These are phyloP conservation scores for Haemorhous mexicanus DNA, from an alignment of 2,113 vertebrate genomes.

Conservation along the genomic window DNA sequence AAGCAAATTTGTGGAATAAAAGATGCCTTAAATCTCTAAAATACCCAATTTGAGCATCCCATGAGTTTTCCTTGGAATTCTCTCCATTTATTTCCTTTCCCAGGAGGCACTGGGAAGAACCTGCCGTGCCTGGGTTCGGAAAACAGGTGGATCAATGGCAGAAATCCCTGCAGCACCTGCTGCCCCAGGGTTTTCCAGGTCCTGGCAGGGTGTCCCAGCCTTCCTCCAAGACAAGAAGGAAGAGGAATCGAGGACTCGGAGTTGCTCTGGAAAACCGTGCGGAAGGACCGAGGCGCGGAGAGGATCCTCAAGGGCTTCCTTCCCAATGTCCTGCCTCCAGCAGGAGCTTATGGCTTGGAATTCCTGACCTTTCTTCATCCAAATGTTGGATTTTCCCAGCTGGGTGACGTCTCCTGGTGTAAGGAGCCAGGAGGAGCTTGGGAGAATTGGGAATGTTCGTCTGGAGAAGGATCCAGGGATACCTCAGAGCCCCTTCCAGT, in stretches of 20 bases:
- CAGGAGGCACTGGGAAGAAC: rapidly evolving
- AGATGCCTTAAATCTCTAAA: background rate
- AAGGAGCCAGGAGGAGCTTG: background rate
- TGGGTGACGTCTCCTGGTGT: background rate
- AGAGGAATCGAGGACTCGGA: rapidly evolving
- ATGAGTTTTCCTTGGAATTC: background rate
- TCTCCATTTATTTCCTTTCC: rapidly evolving
- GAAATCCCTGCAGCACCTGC: background rate
- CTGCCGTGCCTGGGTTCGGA: rapidly evolving
- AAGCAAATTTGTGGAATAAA: background rate
- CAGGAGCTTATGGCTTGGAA: background rate
- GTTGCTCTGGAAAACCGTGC: rapidly evolving
- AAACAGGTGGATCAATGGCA: background rate
- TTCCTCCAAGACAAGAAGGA: background rate
- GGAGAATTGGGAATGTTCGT: background rate
- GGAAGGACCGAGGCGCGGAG: rapidly evolving
- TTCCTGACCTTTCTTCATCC: background rate
- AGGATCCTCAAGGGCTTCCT: background rate
- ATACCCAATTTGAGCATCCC: rapidly evolving
- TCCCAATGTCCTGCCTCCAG: background rate
- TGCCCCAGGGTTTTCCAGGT: background rate
- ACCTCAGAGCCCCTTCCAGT: rapidly evolving
- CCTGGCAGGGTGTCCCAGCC: background rate
- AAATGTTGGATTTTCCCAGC: background rate
- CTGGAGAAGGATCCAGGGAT: background rate